Evolutionary conservation across 2,888 invertebrate species (phyloP).

Genomic region (Brachypalpus laphriformis): DNA sequence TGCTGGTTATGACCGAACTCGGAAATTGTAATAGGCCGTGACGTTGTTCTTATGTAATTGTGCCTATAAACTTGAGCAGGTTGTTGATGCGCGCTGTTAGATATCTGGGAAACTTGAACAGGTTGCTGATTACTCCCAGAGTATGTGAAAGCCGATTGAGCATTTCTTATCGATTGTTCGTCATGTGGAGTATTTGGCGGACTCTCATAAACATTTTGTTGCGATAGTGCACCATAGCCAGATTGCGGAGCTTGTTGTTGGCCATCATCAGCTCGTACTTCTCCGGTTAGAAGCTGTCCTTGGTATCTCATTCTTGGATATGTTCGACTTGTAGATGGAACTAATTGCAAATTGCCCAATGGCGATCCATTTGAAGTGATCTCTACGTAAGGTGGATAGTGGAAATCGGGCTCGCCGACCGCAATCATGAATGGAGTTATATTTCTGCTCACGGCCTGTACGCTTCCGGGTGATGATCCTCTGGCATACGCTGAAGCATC

Average conservation of each 20-base stretch:
- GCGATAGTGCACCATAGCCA: constrained; percentile 33
- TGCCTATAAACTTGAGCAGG: constrained; percentile 61
- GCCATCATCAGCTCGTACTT: constrained; percentile 24
- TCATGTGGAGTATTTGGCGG: constrained; percentile 19
- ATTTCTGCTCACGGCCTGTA: constrained; percentile 76
- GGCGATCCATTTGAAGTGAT: constrained; percentile 75
- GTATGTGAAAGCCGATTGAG: background rate
- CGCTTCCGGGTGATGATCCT: constrained; percentile 27
- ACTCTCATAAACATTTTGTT: constrained; percentile 18
- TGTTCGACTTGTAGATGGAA: background rate
- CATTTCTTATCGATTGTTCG: background rate
- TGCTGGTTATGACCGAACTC: background rate
- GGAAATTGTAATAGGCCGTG: constrained; percentile 29
- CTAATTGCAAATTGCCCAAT: constrained; percentile 25
- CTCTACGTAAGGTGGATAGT: constrained; percentile 76
- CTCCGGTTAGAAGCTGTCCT: constrained; percentile 48
- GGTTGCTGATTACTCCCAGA: constrained; percentile 57
- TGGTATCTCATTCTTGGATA: constrained; percentile 68
- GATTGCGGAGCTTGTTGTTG: constrained; percentile 16
- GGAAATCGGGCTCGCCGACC: constrained; percentile 78
- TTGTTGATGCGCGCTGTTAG: constrained; percentile 57
- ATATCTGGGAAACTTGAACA: constrained; percentile 50
- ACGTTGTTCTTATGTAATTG: constrained; percentile 33
- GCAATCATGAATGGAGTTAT: constrained; percentile 78
- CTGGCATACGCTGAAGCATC: constrained; percentile 42